Base-by-base conservation (phyloP, 2,888 invertebrate genomes). In the Leptopilina drosophilae region DNA sequence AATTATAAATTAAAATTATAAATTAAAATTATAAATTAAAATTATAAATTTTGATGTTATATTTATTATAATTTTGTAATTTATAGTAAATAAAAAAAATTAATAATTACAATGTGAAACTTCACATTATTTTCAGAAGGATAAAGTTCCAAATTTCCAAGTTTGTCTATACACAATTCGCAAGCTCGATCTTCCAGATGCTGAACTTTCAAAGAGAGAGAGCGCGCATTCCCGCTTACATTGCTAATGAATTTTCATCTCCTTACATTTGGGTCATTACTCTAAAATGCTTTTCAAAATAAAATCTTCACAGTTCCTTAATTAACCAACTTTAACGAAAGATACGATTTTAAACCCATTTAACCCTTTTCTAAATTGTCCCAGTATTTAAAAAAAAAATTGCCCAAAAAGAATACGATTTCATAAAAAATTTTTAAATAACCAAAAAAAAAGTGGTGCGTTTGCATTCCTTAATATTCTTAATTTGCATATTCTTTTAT, bases 201-300 rank as follows among this genome's bases (percentile, higher is more conserved):
- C 53, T 26, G 69, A 7, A 56, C 69, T 33, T 73, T 73, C 53
- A n/a, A 33, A 11, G 14, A 53, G 33, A 33, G 33, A 33, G 33
- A 33, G 69, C 14, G 14, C 3, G 12, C 15, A 53, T 33, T 49
- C 75, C 77, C 84, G 87, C 88, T 88, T 88, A 84, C 86, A 85
- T 84, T 85, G 85, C 85, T 87, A 86, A 88, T 89, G 87, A 89
- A 88, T 87, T 89, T 86, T 86, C 84, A 83, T 85, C 84, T 82
- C 83, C 80, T 81, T 82, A 81, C 84, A 69, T 53, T 53, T 69
- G 9, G 20, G 81, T 66, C 80, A 79, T 84, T 83, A 65, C 81
- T 82, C 80, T 67, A 80, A 83, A 56, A 56, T 3, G 5, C 14
- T 49, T 8, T 33, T 14, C 7, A 0, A 26, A 14, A 40, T 7